Evolutionary conservation across 2,888 invertebrate genomes (phyloP), one percentile per base, ranked within the genome.

Genomic region (Endomychus coccineus): DNA sequence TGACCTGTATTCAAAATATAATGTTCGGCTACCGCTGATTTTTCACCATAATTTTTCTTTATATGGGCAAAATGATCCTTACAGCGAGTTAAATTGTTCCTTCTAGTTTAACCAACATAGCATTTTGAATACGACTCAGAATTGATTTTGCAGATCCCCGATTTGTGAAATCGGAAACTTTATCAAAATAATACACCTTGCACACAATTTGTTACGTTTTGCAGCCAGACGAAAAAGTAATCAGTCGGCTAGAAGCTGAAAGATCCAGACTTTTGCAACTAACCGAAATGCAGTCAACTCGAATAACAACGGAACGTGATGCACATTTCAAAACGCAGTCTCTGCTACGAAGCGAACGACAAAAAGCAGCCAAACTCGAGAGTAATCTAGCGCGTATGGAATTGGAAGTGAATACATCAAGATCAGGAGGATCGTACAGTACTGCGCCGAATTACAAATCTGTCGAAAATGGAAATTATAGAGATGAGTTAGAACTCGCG

Each of bases 171-270:
- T n/a, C n/a, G n/a, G n/a, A n/a, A n/a, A n/a, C n/a, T n/a, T n/a
- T n/a, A n/a, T n/a, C n/a, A n/a, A n/a, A n/a, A n/a, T n/a, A n/a
- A n/a, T n/a, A n/a, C n/a, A n/a, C n/a, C n/a, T n/a, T n/a, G n/a
- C n/a, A n/a, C n/a, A n/a, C n/a, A n/a, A n/a, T 25, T 10, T 9
- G 7, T 28, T 28, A 28, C 5, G 5, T 28, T 39, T 16, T 25
- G 27, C 4, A 12, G 7, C 24, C 24, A 7, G 40, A 44, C n/a
- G 37, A 39, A 10, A 47, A 45, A 45, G 36, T 36, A 4, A 19
- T 46, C 3, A 68, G 71, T 3, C 73, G 74, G 1, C 71, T 75
- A 1, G 77, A 80, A 54, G 74, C 73, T 27, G 80, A 81, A 63
- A 71, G 75, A 10, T 66, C 73, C 39, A 67, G 74, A 29, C 58